Conservation (phyloP, 2,797 vertebrate genomes). For the Chaenodraco wilsoni region DNA sequence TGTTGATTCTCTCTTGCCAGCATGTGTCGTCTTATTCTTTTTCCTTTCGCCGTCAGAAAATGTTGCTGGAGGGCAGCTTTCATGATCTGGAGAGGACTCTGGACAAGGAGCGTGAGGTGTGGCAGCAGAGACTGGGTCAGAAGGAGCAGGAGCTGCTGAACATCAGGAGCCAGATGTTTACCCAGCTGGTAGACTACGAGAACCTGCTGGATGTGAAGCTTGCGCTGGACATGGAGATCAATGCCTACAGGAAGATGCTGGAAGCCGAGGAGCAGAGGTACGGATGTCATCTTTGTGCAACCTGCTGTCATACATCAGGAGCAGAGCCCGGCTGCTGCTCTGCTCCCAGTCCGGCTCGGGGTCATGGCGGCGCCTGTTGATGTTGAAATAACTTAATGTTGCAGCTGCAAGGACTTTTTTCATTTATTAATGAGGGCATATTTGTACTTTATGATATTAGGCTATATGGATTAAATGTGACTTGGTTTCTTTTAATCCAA, state of each 20-base stretch:
- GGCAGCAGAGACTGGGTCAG: constrained; percentile 78
- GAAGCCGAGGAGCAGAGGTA: constrained; percentile 91
- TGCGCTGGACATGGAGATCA: constrained; percentile 90
- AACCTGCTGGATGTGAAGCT: constrained; percentile 88
- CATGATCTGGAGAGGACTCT: constrained; percentile 82
- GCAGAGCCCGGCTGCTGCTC: no score
- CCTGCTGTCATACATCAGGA: no score
- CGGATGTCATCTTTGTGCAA: no score
- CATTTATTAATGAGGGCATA: no score
- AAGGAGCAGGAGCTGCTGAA: constrained; percentile 84
- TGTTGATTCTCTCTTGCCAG: not conserved
- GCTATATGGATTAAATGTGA: no score
- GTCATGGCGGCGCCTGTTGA: no score
- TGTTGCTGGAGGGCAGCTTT: constrained; percentile 74
- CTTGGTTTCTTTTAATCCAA: not conserved
- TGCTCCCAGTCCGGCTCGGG: no score
- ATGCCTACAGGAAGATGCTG: constrained; percentile 89
- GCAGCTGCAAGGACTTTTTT: no score
- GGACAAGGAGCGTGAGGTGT: constrained; percentile 78
- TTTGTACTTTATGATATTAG: no score
- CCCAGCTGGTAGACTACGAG: constrained; percentile 87
- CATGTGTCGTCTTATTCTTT: no score
- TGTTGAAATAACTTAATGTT: no score
- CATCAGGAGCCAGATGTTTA: constrained; percentile 77
- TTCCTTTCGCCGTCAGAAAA: constrained; percentile 71